phyloP scores from a whole-genome alignment of 2,888 invertebrate genomes.

The Sericinus montela region DNA sequence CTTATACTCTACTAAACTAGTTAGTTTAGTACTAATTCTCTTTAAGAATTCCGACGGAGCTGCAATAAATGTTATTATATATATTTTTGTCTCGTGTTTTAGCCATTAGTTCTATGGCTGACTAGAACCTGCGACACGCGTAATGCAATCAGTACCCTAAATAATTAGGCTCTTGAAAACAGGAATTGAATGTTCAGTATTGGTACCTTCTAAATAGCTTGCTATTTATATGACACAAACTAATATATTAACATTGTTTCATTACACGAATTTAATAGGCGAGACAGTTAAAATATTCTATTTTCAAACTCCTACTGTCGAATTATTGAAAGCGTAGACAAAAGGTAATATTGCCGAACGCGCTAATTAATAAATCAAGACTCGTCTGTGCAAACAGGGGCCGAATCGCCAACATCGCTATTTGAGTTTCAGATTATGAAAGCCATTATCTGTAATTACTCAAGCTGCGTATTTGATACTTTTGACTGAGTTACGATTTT shows the following conservation, averaged over 20 bases:
- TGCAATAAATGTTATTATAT: no score
- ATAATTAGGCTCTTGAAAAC: no score
- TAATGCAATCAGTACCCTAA: no score
- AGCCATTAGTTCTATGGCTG: no score
- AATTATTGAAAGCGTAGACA: constrained; percentile 36
- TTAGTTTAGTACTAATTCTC: no score
- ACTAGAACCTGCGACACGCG: no score
- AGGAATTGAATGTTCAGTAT: no score
- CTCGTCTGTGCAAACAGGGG: constrained; percentile 51
- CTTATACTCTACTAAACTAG: no score
- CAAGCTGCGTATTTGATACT: constrained; percentile 16
- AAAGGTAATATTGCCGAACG: constrained; percentile 45
- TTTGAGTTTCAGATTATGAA: constrained; percentile 38
- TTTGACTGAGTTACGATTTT: background rate
- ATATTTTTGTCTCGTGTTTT: no score
- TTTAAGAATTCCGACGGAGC: no score
- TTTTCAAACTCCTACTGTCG: constrained; percentile 13
- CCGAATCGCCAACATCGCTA: constrained; percentile 30
- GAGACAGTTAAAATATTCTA: constrained; percentile 13
- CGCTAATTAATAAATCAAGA: constrained; percentile 58
- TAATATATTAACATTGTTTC: background rate
- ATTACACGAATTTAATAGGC: background rate
- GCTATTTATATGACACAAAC: no score
- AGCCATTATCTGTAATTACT: constrained; percentile 38
- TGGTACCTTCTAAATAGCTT: no score